Evolutionary conservation across 2,888 invertebrate species (phyloP), one percentile per base, ranked within the genome.

Genomic region (Aphidoletes aphidimyza): DNA sequence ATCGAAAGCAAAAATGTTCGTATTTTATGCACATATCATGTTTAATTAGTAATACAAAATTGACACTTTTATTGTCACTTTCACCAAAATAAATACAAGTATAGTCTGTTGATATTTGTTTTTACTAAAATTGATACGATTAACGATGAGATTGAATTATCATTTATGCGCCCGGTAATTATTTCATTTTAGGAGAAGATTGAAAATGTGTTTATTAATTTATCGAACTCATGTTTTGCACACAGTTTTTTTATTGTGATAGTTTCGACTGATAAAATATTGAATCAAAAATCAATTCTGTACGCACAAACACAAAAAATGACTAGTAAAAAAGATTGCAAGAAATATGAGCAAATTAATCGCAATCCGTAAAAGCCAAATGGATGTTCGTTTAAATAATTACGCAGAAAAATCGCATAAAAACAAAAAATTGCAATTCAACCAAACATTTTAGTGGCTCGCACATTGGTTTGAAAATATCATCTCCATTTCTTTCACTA

Each of bases 201-300:
- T 47, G 47, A 47, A 47, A 47, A 47, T 47, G 6, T 47, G 47
- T 17, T 47, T 47, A 47, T 19, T 47, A 47, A 47, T 47, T 47
- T 47, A 47, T 47, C 47, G 17, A 8, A 47, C 19, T 47, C 17
- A 47, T 5, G 9, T 19, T 17, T 17, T 8, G 14, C 47, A n/a
- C n/a, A 11, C 17, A 47, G 47, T 47, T 2, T 47, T 39, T 39
- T 39, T 39, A 8, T 39, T 39, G 5, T 47, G 9, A n/a, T n/a
- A 17, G 9, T 47, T 47, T 47, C 9, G 47, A 47, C n/a, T n/a
- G n/a, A 54, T 22, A n/a, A 54, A 54, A 22, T 2, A 6, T 3
- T 54, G n/a, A 54, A 22, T 22, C 54, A 54, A 54, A 54, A 54
- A 54, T 54, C 54, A 54, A 54, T 54, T 54, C 54, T 19, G 47